Evolutionary conservation across 1,140 invertebrate species (phyloP), one percentile per base, ranked within the genome.

Genomic region (Elymnias hypermnestra): DNA sequence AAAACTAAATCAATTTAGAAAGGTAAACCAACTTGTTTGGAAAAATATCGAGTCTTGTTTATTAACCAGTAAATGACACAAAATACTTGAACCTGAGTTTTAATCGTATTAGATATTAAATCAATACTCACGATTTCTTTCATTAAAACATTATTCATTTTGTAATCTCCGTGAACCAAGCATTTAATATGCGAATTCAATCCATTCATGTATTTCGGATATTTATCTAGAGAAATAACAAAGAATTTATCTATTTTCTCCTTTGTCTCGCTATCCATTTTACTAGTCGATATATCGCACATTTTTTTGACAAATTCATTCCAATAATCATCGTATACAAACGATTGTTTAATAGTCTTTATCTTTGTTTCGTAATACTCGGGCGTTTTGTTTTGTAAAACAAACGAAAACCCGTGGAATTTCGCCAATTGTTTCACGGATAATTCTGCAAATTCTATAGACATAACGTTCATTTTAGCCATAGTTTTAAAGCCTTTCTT

Each of bases 111-210:
- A n/a, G n/a, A n/a, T n/a, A n/a, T n/a, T n/a, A n/a, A n/a, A n/a
- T n/a, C n/a, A n/a, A n/a, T 37, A 59, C 59, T 61, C 61, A 77
- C 75, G 29, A 13, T 39, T 56, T 71, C 62, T 51, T 65, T 74
- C 9, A 51, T 37, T 51, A 78, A 53, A 19, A 75, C 51, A 40
- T 78, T 82, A 38, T 68, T 72, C 15, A 62, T 59, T 53, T 71
- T 66, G 42, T 63, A 82, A 62, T 82, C 77, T 2, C 72, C 70
- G 53, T 82, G 72, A 10, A 63, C 72, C 3, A 75, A 28, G 25
- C 57, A 63, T 17, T 41, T 57, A 1, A 63, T 21, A 15, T 19
- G 22, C 19, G 48, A 43, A 10, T 15, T 47, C 7, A 63, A 42
- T 8, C 61, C 66, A 23, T 36, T 59, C 41, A 70, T 54, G 35